Evolutionary conservation across 2,797 vertebrate genomes (phyloP), one percentile per base, ranked within the genome.

Genomic region (Benthosema pterotum): DNA sequence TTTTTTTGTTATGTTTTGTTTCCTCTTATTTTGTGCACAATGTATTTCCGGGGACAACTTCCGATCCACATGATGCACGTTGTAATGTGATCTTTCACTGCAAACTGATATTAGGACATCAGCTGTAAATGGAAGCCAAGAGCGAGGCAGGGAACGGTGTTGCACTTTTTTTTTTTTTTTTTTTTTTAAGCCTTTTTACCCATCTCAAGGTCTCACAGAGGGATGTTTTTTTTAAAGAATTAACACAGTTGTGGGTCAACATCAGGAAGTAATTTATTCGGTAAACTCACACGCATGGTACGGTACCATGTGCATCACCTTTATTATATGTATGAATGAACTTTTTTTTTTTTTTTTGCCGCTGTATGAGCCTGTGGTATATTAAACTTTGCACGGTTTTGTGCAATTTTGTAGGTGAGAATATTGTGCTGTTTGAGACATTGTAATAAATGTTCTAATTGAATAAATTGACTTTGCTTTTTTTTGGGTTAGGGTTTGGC

Each of bases 401-500:
- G 65, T 88, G 78, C 74, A 12, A 56, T 78, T 87, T 85, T 88
- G 78, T 88, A 78, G 76, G 65, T 79, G 53, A 76, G 46, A 56
- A 28, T 22, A 62, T 38, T 72, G 66, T 83, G 62, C 54, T 67
- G 68, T 87, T 83, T 79, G 72, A 83, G 60, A 84, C 45, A 68
- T 72, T 87, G 62, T 84, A 86, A 89, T 88, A 87, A 89, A 42
- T 17, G 8, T 38, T 43, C n/a, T 52, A 38, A 57, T 52, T 13
- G 7, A 38, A 38, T 38, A 2, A 38, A 9, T 38, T 38, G 32
- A 38, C 32, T 11, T 9, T 2, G 0, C 7, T 11, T 38, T 38
- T 8, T 38, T 32, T n/a, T n/a, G n/a, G n/a, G n/a, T n/a, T n/a
- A n/a, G n/a, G n/a, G n/a, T n/a, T n/a, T n/a, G n/a, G n/a, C n/a